Conservation (phyloP, 2,888 invertebrate species). For the Limnephilus marmoratus region DNA sequence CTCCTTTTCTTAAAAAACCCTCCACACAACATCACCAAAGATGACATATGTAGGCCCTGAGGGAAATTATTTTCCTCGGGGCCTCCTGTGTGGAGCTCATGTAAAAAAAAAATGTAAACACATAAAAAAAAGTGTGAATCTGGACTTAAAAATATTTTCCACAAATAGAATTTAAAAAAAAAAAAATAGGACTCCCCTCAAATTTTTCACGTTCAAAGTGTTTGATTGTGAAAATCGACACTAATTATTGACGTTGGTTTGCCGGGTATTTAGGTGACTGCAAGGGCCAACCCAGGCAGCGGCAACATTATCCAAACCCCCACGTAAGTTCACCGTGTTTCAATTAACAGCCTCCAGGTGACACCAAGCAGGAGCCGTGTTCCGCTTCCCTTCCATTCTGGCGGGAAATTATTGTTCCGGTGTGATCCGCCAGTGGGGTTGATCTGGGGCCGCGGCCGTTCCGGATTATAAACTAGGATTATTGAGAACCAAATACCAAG, state of each 20-base stretch:
- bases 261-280: background rate
- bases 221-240: too few relatives aligned
- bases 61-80: too few relatives aligned
- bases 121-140: background rate
- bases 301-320: background rate
- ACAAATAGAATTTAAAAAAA: background rate
- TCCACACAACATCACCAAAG: too few relatives aligned
- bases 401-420: slow-evolving; percentile 42
- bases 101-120: too few relatives aligned
- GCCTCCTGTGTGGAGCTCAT: too few relatives aligned
- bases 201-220: too few relatives aligned
- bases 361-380: slow-evolving; percentile 23
- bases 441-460: background rate
- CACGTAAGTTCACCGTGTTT: slow-evolving; percentile 9
- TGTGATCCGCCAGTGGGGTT: background rate
- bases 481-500: background rate
- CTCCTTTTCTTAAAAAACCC: too few relatives aligned
- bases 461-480: background rate
- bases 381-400: slow-evolving; percentile 27
- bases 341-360: slow-evolving; percentile 43
- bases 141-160: background rate
- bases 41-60: too few relatives aligned
- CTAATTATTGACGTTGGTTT: background rate
- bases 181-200: too few relatives aligned
- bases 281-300: background rate